Evolutionary conservation across 1,140 invertebrate species (phyloP).

Genomic region (Drosophila obscura): DNA sequence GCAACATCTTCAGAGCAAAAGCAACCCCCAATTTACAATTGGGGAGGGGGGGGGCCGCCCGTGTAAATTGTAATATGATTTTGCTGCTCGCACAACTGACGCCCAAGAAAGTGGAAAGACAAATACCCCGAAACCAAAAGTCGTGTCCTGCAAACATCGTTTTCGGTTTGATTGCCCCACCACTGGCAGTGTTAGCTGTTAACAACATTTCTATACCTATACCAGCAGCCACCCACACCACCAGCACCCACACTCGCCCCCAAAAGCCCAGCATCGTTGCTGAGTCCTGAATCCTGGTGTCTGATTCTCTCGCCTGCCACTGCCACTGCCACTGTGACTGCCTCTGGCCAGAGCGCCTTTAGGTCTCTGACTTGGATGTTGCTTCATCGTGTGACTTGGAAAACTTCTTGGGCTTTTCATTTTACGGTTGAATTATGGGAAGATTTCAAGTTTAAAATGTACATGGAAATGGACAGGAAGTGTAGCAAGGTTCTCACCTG

Average conservation of each 20-base stretch:
- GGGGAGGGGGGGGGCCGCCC: too few relatives aligned
- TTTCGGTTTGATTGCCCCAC: not conserved
- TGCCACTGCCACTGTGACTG: too few relatives aligned
- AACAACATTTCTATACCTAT: slow-evolving; percentile 26
- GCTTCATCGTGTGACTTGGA: slow-evolving; percentile 1
- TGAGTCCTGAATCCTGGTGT: too few relatives aligned
- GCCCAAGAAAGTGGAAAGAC: slow-evolving; percentile 34
- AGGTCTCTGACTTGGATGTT: slow-evolving; percentile 2
- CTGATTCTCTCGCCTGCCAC: too few relatives aligned
- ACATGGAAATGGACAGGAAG: too few relatives aligned
- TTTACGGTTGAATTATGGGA: slow-evolving; percentile 26
- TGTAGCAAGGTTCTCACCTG: too few relatives aligned
- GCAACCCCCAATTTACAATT: too few relatives aligned
- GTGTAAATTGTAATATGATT: too few relatives aligned
- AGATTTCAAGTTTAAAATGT: slow-evolving; percentile 17
- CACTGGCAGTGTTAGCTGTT: slow-evolving; percentile 9
- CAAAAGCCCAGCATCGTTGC: not conserved
- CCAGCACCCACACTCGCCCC: not conserved
- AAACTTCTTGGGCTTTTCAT: slow-evolving; percentile 22
- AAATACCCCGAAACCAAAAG: slow-evolving; percentile 47
- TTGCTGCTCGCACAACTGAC: slow-evolving; percentile 4
- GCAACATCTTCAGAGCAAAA: too few relatives aligned
- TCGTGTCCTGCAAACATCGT: slow-evolving; percentile 12
- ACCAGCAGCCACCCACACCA: too few relatives aligned
- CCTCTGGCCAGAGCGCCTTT: too few relatives aligned